These are phyloP conservation scores for Porites lutea DNA, from an alignment of 64 coral and sea anemone genomes.

Conservation along the genomic window DNA sequence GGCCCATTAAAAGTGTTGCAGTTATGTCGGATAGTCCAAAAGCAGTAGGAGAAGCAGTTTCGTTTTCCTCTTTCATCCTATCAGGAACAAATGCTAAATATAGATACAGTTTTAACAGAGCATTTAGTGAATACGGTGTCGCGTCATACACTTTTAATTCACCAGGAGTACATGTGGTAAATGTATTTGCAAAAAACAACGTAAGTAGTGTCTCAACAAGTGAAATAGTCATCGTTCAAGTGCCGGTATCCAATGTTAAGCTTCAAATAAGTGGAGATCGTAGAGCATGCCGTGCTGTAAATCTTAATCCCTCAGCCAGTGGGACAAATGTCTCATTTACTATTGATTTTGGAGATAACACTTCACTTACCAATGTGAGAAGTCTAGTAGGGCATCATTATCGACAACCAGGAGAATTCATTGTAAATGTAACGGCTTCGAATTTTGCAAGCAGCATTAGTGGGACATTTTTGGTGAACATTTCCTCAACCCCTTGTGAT, in stretches of 20 bases:
- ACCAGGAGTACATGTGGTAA: slow-evolving; percentile 52
- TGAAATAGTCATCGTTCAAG: slow-evolving; percentile 56
- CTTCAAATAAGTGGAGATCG: slow-evolving; percentile 46
- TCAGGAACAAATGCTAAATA: slow-evolving; percentile 73
- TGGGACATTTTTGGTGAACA: slow-evolving; percentile 26
- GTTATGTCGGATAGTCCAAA: slow-evolving; percentile 67
- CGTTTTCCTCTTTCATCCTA: slow-evolving; percentile 45
- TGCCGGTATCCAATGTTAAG: slow-evolving; percentile 34
- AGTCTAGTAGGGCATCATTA: slow-evolving; percentile 46
- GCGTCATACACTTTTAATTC: slow-evolving; percentile 28
- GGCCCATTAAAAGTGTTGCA: slow-evolving; percentile 58
- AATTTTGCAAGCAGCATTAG: slow-evolving; percentile 68
- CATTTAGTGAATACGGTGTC: slow-evolving; percentile 43
- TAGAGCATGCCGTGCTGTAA: slow-evolving; percentile 49
- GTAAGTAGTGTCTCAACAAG: slow-evolving; percentile 38
- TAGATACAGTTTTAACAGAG: slow-evolving; percentile 58
- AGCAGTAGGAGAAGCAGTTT: slow-evolving; percentile 49
- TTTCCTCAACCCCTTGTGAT: slow-evolving; percentile 66
- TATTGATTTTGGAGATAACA: slow-evolving; percentile 66
- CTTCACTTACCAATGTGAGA: slow-evolving; percentile 14
- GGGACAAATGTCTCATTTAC: slow-evolving; percentile 69
- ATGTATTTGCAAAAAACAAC: slow-evolving; percentile 49
- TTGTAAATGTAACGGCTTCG: slow-evolving; percentile 43
- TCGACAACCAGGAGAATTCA: slow-evolving; percentile 36
- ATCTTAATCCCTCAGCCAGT: slow-evolving; percentile 28